These are phyloP conservation scores for Idaea biselata DNA, from an alignment of 2,888 invertebrate genomes.

Conservation along the genomic window DNA sequence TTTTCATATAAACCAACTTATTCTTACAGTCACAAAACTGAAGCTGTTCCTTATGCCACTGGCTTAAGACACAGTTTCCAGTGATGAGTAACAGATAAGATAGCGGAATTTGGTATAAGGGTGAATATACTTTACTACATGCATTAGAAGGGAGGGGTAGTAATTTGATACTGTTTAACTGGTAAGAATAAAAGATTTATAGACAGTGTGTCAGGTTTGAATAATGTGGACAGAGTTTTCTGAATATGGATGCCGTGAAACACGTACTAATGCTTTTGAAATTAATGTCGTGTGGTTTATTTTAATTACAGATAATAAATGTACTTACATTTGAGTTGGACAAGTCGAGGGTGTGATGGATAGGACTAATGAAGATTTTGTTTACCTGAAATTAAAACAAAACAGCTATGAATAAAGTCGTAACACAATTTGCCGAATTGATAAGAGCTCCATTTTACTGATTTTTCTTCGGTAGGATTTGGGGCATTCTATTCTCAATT, in stretches of 20 bases:
- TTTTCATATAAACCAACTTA: slow-evolving; percentile 53
- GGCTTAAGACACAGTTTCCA: slow-evolving; percentile 31
- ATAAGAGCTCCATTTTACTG: neutral
- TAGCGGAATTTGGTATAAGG: slow-evolving; percentile 13
- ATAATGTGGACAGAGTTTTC: slow-evolving; percentile 33
- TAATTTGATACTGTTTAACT: slow-evolving; percentile 71
- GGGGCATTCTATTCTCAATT: no score
- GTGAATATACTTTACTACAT: slow-evolving; percentile 24
- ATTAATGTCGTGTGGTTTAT: neutral
- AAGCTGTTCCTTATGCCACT: slow-evolving; percentile 16
- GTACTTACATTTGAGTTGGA: slow-evolving; percentile 9
- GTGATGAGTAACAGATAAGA: slow-evolving; percentile 7
- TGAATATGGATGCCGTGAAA: slow-evolving; percentile 17
- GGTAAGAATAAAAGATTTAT: slow-evolving; percentile 63
- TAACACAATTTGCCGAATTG: neutral
- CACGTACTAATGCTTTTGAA: neutral
- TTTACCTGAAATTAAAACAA: neutral
- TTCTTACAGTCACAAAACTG: slow-evolving; percentile 7
- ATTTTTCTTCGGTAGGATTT: no score
- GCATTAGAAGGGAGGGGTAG: slow-evolving; percentile 47
- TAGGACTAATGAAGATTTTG: neutral
- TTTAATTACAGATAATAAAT: neutral
- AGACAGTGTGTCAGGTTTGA: slow-evolving; percentile 41
- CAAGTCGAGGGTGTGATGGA: neutral
- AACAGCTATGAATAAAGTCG: neutral